Conservation (phyloP, 2,888 invertebrate genomes). For the Agrochola litura region DNA sequence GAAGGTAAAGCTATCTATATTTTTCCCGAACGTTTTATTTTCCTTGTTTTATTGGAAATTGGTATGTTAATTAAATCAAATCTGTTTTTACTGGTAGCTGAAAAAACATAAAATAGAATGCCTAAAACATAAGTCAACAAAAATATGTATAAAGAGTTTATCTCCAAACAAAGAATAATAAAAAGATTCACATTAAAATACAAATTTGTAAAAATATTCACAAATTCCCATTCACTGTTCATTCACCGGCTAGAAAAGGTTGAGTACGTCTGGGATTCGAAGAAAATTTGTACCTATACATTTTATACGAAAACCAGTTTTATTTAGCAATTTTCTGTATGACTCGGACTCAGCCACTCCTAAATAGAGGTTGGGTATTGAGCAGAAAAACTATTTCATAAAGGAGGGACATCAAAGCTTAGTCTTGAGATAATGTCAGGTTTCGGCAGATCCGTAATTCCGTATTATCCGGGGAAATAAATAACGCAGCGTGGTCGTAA, state of each 20-base stretch:
- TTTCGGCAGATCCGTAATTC: constrained; percentile 51
- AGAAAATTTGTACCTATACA: constrained; percentile 47
- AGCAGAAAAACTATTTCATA: constrained; percentile 60
- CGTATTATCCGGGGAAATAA: constrained; percentile 59
- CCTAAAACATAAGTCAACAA: constrained; percentile 7
- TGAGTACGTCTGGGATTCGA: constrained; percentile 42
- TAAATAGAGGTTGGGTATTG: constrained; percentile 52
- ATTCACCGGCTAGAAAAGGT: constrained; percentile 42
- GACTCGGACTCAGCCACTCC: constrained; percentile 32
- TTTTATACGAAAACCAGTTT: constrained; percentile 48
- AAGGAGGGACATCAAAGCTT: constrained; percentile 70
- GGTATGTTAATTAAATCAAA: constrained; percentile 39
- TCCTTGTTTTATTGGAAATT: constrained; percentile 28
- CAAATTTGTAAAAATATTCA: constrained; percentile 45
- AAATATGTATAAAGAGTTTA: constrained; percentile 3
- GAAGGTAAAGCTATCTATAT: constrained; percentile 61
- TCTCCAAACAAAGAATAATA: constrained; percentile 30
- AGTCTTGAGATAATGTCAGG: constrained; percentile 66
- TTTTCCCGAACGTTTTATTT: constrained; percentile 52
- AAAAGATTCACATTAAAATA: constrained; percentile 29
- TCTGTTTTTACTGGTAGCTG: background rate
- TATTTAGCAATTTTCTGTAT: constrained; percentile 54
- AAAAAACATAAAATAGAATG: constrained; percentile 7
- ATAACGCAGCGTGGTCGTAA: constrained; percentile 66
- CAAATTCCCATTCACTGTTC: constrained; percentile 43